Percentiles rank a stretch among this genome's conserved stretches.
These are phyloP conservation scores for Apoda limacodes DNA, from an alignment of 2,888 invertebrate species.

Conservation along the genomic window DNA sequence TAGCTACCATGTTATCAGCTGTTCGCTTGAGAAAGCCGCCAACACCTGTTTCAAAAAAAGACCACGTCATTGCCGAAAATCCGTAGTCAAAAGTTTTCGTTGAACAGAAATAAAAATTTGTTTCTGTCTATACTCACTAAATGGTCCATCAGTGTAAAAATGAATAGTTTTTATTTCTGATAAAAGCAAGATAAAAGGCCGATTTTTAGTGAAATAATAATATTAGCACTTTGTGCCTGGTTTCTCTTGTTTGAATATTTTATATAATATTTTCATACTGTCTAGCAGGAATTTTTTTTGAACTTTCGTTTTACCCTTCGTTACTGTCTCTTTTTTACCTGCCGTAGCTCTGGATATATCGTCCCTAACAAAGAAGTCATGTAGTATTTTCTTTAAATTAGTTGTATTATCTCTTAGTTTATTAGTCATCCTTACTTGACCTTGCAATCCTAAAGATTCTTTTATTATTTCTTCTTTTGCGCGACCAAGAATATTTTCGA, in stretches of 20 bases:
- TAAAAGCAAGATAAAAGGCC: conserved; percentile 17
- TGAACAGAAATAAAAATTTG: too few species aligned
- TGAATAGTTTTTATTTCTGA: too few species aligned
- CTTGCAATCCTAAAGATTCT: conserved; percentile 5
- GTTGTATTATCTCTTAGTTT: conserved; percentile 1
- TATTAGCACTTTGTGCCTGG: conserved; percentile 17
- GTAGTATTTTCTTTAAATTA: conserved; percentile 8
- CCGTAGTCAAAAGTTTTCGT: too few species aligned
- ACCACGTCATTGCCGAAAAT: too few species aligned
- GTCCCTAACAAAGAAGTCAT: conserved; percentile 16
- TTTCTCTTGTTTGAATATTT: conserved; percentile 17
- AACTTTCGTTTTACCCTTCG: conserved; percentile 10
- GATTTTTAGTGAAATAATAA: conserved; percentile 17
- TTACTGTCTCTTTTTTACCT: conserved; percentile 20
- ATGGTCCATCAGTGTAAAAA: too few species aligned
- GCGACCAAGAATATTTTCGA: conserved; percentile 5
- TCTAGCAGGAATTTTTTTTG: conserved; percentile 19
- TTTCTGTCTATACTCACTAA: too few species aligned
- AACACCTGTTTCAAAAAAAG: too few species aligned
- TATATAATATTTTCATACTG: conserved; percentile 15
- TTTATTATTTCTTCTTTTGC: conserved; percentile 7
- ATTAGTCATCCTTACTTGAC: conserved; percentile 2
- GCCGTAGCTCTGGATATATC: conserved; percentile 19
- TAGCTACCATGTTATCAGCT: too few species aligned
- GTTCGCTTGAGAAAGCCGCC: too few species aligned